phyloP scores from a whole-genome alignment of 2,888 invertebrate species.

The Elaeidobius kamerunicus region DNA sequence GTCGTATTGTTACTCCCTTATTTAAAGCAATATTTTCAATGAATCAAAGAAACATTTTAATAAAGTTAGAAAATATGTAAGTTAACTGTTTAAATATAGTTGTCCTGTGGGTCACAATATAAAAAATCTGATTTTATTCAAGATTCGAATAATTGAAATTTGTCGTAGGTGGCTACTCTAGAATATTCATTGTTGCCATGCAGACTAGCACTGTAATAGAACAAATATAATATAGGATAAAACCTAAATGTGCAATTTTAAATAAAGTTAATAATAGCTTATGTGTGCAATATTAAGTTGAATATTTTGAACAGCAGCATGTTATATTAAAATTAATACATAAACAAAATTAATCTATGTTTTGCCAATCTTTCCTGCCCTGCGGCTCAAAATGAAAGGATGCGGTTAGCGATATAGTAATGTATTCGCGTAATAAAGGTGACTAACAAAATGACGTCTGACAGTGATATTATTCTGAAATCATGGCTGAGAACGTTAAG shows the following conservation, averaged over 20 bases:
- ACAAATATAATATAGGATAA: not conserved
- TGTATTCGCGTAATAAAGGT: constrained; percentile 16
- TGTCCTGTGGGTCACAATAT: no score
- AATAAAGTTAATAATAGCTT: not conserved
- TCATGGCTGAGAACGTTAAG: constrained; percentile 45
- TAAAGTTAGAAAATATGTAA: no score
- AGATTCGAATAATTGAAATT: no score
- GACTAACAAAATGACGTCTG: constrained; percentile 31
- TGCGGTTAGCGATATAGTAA: constrained; percentile 12
- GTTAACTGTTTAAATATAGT: no score
- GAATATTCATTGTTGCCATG: no score
- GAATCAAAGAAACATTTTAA: no score
- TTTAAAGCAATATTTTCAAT: no score
- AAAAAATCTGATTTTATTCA: no score
- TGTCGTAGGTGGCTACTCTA: no score
- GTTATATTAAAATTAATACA: not conserved
- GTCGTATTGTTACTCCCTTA: no score
- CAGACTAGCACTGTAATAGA: no score
- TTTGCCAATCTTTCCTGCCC: constrained; percentile 1
- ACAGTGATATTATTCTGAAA: constrained; percentile 39
- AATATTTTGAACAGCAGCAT: not conserved
- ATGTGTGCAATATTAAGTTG: not conserved
- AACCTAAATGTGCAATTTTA: no score
- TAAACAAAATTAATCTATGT: not conserved
- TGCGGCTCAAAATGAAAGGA: constrained; percentile 11